Base-by-base conservation (phyloP, 2,888 invertebrate genomes). In the Syrphus vitripennis region DNA sequence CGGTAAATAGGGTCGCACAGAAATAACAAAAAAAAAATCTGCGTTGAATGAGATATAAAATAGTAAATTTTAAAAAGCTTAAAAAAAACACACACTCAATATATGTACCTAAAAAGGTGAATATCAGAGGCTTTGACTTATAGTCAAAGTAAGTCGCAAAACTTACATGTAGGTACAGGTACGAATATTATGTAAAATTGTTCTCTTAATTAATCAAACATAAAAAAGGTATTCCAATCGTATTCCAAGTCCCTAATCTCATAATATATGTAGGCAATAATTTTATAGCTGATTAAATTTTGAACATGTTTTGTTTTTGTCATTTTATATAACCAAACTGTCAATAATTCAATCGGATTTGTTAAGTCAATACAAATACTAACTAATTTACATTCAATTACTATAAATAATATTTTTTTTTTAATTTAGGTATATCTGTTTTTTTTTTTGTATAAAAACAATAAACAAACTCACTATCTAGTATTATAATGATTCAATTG, bases 311-410 rank as follows among this genome's bases (percentile, higher is more conserved):
- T 34, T 55, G 37, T 45, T 69, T 19, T 53, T 69, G 42, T 40
- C 55, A 80, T 53, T 69, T 59, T n/a, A 34, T 42, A 10, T 69
- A 61, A 75, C 55, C 34, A 31, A 50, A 53, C 50, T 61, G 40
- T 31, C 34, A 69, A 75, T 74, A 74, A 53, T 61, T 80, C 59
- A 53, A 61, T 61, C 26, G 34, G 42, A 59, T 53, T 69, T 40
- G 29, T 42, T 50, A 10, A 40, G 16, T 34, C 7, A 71, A 67
- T 14, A 65, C 1, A 45, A 19, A 45, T 24, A 14, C 10, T 24
- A 42, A 42, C 24, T 81, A 37, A 83, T 83, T 83, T 77, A 72
- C 72, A 83, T 78, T 69, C 45, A 69, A 72, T 83, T 83, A 61
- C 24, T 50, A 21, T 53, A 31, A 59, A 77, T 77, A 50, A 24